A percentile compares a stretch with the other conserved stretches of the same genome.
Conservation (phyloP, 2,888 invertebrate genomes). For the Luperina nickerlii region DNA sequence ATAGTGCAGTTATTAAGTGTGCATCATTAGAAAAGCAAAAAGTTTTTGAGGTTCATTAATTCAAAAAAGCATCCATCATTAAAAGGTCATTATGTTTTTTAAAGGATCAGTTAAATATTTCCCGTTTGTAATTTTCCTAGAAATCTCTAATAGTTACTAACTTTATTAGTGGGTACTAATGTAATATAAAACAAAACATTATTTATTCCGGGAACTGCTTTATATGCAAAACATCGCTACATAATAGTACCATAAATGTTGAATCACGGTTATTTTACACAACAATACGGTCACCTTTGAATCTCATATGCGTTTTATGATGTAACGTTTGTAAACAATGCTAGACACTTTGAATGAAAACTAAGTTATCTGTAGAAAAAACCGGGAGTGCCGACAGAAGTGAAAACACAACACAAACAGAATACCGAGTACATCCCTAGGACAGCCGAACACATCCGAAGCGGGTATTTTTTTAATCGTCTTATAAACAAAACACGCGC, state of each 20-base stretch:
- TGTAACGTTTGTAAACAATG: not conserved
- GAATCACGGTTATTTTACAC: slow-evolving; percentile 22
- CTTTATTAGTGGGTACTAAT: not conserved
- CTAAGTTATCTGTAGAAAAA: too few species aligned
- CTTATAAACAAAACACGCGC: too few species aligned
- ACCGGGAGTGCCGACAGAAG: too few species aligned
- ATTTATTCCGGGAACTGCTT: slow-evolving; percentile 17
- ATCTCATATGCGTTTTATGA: not conserved
- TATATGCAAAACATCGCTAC: not conserved
- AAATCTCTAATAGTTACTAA: not conserved
- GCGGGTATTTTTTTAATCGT: too few species aligned
- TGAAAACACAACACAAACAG: too few species aligned
- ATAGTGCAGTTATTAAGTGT: too few species aligned
- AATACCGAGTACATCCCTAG: too few species aligned
- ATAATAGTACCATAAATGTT: not conserved
- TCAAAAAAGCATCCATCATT: too few species aligned
- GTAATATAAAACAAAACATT: not conserved
- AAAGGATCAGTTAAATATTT: not conserved
- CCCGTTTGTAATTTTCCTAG: not conserved
- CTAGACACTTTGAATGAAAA: not conserved
- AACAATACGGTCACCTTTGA: not conserved
- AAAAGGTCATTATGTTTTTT: not conserved
- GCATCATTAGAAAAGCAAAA: not conserved
- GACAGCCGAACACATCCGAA: too few species aligned
- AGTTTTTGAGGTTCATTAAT: too few species aligned